phyloP scores from a whole-genome alignment of 2,797 vertebrate genomes.

The Alcedo quadribrachys region DNA sequence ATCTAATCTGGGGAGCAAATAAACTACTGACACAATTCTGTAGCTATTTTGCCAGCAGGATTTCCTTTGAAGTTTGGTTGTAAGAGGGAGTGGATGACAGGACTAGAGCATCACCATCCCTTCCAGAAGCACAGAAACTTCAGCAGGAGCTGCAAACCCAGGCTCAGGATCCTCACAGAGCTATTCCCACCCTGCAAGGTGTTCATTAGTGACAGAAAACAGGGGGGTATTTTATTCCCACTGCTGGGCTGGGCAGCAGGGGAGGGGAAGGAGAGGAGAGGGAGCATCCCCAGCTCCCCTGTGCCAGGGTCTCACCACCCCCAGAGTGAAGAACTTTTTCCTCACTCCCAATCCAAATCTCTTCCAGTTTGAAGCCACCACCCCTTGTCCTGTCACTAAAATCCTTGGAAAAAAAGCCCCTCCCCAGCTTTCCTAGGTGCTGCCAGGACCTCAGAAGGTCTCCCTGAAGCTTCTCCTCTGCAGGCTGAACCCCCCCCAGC shows the following conservation, averaged over 20 bases:
- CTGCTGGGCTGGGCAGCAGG: accelerated
- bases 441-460: too few species aligned
- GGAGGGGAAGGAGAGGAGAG: neutral
- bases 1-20: slow-evolving; percentile 54
- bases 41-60: slow-evolving; percentile 52
- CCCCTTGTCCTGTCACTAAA: neutral
- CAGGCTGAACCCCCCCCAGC: too few species aligned
- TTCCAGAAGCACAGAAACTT: neutral
- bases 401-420: neutral
- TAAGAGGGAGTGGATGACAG: slow-evolving; percentile 20
- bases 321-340: neutral
- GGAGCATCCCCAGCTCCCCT: neutral
- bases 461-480: too few species aligned
- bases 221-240: neutral
- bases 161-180: neutral
- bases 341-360: too few species aligned
- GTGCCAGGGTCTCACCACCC: neutral
- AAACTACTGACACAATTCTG: slow-evolving; percentile 59
- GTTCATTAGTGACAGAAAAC: neutral
- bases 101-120: neutral
- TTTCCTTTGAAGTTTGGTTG: slow-evolving; percentile 53
- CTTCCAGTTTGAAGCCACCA: neutral
- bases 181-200: neutral
- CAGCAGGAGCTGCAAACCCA: neutral
- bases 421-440: too few species aligned